Evolutionary conservation across 2,888 invertebrate genomes (phyloP).

Genomic region (Anaspis maculata): DNA sequence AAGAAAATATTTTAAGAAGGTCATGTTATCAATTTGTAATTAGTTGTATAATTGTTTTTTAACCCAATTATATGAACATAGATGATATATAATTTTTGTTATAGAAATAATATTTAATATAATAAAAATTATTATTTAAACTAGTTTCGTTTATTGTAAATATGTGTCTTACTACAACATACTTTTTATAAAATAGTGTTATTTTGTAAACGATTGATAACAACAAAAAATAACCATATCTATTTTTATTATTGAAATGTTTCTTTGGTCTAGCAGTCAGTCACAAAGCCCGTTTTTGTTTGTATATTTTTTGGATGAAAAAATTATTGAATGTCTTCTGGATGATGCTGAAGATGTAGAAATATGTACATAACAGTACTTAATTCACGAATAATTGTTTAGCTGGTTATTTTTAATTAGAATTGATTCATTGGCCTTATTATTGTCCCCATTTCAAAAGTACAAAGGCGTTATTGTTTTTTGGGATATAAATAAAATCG

Average conservation of each 20-base stretch:
- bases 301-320: too few species aligned
- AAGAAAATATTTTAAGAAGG: slow-evolving; percentile 38
- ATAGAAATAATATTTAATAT: slow-evolving; percentile 40
- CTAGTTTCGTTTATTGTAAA: slow-evolving; percentile 22
- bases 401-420: slow-evolving; percentile 14
- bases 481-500: slow-evolving; percentile 21
- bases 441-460: slow-evolving; percentile 17
- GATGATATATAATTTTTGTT: slow-evolving; percentile 41
- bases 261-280: too few species aligned
- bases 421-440: slow-evolving; percentile 16
- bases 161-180: slow-evolving; percentile 16
- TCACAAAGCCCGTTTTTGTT: too few species aligned
- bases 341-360: too few species aligned
- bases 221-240: too few species aligned
- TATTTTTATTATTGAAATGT: too few species aligned
- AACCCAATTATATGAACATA: slow-evolving; percentile 33
- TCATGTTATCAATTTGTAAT: slow-evolving; percentile 39
- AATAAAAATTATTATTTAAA: slow-evolving; percentile 30
- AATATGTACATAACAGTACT: too few species aligned
- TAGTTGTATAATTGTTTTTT: slow-evolving; percentile 42
- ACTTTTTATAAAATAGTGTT: too few species aligned
- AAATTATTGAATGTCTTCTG: too few species aligned
- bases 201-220: too few species aligned
- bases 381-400: slow-evolving; percentile 9
- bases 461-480: slow-evolving; percentile 22